Evolutionary conservation across 2,888 invertebrate species (phyloP), one percentile per base, ranked within the genome.

Genomic region (Epirrhoe alternata): DNA sequence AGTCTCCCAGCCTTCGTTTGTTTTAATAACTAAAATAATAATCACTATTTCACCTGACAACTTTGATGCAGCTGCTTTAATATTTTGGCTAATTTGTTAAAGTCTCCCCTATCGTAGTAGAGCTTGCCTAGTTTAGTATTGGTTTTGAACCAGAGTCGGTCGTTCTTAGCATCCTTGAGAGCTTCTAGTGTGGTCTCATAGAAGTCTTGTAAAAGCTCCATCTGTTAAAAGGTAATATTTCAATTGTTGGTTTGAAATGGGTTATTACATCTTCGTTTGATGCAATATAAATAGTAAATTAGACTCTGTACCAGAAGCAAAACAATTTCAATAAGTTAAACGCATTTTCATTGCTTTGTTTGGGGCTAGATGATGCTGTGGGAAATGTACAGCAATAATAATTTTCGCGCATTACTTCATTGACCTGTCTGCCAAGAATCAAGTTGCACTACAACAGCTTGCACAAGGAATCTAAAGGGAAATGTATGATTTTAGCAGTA

Each of bases 91-190:
- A 99, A 90, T 92, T 98, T 98, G 72, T 96, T 96, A 86, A 97
- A 99, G 85, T 99, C 99, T 59, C 96, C 97, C 66, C 99, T 95
- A 90, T 99, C 99, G 82, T 98, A 99, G 88, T 99, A 99, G 30
- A 99, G 93, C 90, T 99, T 99, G 54, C 99, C 99, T 76, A 99
- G 93, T 93, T 99, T 99, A 0, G 99, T 99, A 86, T 99, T 99
- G 0, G 99, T 99, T 92, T 99, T 99, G 87, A 99, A 99, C 99
- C 99, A 99, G 62, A 99, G 93, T 70, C 99, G 95, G 90, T 99
- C 99, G 88, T 99, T 99, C 88, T 99, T 99, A 0, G 99, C 99
- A 94, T 99, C 99, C 87, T 98, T 98, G 63, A 98, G 88, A 7
- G 98, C 98, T 84, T 98, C 98, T 79, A 98, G 89, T 0, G 98